Base-by-base conservation (phyloP, 2,797 vertebrate genomes). In the Pogoniulus pusillus region DNA sequence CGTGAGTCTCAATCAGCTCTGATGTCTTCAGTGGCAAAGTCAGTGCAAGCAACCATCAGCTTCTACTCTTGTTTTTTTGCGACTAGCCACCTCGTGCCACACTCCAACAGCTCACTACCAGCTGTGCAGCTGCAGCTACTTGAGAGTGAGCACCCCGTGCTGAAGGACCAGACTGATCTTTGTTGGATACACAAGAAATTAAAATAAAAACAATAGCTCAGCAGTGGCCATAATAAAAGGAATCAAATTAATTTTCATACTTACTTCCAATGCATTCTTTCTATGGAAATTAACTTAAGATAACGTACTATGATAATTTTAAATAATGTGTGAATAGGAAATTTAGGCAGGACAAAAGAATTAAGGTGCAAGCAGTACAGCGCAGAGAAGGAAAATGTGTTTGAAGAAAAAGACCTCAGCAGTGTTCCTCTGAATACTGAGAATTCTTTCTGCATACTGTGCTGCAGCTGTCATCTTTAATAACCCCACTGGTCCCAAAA, bases 321-420 rank as follows among this genome's bases (percentile, higher is more conserved):
- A 73, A 49, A 53, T 55, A 51, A 73, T 24, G 5, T 35, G 39
- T 34, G 2, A 62, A 53, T 60, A 35, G 85, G 90, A 76, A 73
- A 62, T 11, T 73, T 29, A 41, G 9, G 8, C 41, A 73, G 69
- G 32, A 45, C 16, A 22, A 27, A 82, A 54, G 32, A 86, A 82
- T 26, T 29, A 30, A 70, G 10, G 11, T 66, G 10, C 26, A 23
- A 69, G 6, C 8, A 11, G 32, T 29, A 8, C 0, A 1, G 4
- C 49, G 13, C 15, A 49, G 22, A 57, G 39, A 51, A 87, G 20
- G 26, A 64, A 70, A 89, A 79, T 5, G 7, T n/a, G 5, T 55
- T 68, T 34, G 35, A 65, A 83, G 47, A 82, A 51, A 27, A 65
- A 30, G 16, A 13, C 12, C 13, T 84, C 32, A 87, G 24, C 5